Evolutionary conservation across 2,888 invertebrate genomes (phyloP), one percentile per base, ranked within the genome.

Genomic region (Lydus trimaculatus): DNA sequence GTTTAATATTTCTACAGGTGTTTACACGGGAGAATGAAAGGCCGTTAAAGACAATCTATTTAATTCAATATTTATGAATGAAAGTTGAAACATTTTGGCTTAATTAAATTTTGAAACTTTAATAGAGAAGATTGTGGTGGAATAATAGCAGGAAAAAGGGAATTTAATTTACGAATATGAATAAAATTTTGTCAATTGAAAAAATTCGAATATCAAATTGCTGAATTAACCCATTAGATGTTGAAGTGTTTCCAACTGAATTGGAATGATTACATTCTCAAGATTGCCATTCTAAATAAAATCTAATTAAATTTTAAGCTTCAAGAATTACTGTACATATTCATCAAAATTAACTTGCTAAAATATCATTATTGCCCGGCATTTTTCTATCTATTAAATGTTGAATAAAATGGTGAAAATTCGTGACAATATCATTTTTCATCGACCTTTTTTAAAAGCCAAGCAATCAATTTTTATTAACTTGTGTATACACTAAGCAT

Each of bases 401-500:
- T 8, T 52, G 25, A 52, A 52, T 52, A 13, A 23, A 52, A 52
- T 52, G 66, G 70, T 72, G 71, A 73, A n/a, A n/a, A 65, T 68
- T 52, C 31, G 62, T 68, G 52, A 39, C 48, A 66, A 58, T 39
- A 63, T 65, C 64, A 66, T 70, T 66, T 64, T 66, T 63, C 58
- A 70, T 25, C 58, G 60, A 23, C 8, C 48, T 20, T 48, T 20
- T 48, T 11, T 25, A 52, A 52, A 52, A 52, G 52, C 52, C 52
- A 33, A 52, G 62, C 71, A 64, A 73, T 73, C 69, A 73, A 73
- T 73, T 73, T 72, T 73, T 73, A 73, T 73, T 72, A 73, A 72
- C 69, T 65, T 66, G 67, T 43, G 52, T 33, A 61, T 64, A n/a
- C n/a, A n/a, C n/a, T n/a, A n/a, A n/a, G n/a, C n/a, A n/a, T n/a